A percentile compares a stretch with the other conserved stretches of the same genome.
These are phyloP conservation scores for Ditylenchus weischeri DNA, from an alignment of 2,888 invertebrate species.

Conservation along the genomic window DNA sequence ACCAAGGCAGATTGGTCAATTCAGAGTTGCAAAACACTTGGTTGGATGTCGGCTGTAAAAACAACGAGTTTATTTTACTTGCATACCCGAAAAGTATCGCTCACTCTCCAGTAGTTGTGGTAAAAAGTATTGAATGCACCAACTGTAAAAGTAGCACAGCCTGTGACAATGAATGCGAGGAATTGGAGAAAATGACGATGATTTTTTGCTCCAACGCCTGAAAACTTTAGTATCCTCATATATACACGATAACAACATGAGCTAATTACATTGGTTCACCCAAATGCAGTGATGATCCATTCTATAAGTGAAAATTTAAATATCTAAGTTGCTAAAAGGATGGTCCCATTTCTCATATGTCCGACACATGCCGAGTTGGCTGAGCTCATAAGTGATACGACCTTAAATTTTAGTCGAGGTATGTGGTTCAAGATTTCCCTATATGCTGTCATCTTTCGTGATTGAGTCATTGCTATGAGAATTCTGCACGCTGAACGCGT, in stretches of 20 bases:
- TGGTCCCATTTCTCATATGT: no score
- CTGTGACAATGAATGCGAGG: constrained; percentile 32
- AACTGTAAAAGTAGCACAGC: constrained; percentile 30
- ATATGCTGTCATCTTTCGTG: no score
- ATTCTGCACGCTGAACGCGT: no score
- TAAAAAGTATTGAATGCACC: constrained; percentile 34
- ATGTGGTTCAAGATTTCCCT: no score
- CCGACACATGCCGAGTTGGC: no score
- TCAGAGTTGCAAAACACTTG: constrained; percentile 26
- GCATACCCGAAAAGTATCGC: background rate
- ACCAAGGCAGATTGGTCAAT: constrained; percentile 28
- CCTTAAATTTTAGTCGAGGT: no score
- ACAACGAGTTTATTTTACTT: constrained; percentile 8
- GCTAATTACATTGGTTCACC: constrained; percentile 34
- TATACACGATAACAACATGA: background rate
- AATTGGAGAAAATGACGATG: constrained; percentile 39
- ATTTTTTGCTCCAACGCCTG: constrained; percentile 35
- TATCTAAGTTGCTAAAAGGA: no score
- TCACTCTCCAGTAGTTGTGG: constrained; percentile 35
- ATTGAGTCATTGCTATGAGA: no score
- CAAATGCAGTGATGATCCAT: constrained; percentile 43
- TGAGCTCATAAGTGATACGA: no score
- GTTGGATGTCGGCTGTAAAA: constrained; percentile 24
- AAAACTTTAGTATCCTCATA: background rate
- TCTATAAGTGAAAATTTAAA: background rate